Evolutionary conservation across 2,888 invertebrate genomes (phyloP).

Genomic region (Drosophila pegasa): DNA sequence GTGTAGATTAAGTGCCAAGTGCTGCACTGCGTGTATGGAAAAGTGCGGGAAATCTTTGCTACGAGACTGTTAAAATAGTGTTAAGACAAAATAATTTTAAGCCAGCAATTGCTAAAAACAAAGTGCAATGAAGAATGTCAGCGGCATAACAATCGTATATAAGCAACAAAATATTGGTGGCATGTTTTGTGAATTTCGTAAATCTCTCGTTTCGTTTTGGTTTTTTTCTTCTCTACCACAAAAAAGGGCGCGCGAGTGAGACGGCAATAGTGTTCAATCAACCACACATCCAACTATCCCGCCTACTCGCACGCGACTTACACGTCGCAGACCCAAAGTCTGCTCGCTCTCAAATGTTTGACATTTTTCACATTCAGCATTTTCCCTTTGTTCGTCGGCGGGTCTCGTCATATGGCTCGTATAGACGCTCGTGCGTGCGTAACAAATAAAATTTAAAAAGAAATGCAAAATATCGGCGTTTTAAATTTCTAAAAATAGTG

Average conservation of each 20-base stretch:
- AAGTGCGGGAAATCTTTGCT: constrained; percentile 70
- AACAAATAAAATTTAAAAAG: constrained; percentile 70
- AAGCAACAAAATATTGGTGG: constrained; percentile 45
- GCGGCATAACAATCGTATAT: constrained; percentile 17
- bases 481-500: constrained; percentile 50
- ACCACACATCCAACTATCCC: constrained; percentile 46
- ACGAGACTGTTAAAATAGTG: constrained; percentile 31
- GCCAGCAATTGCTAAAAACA: constrained; percentile 19
- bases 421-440: constrained; percentile 69
- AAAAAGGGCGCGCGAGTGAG: constrained; percentile 73
- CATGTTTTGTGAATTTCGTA: constrained; percentile 67
- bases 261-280: constrained; percentile 40
- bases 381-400: constrained; percentile 80
- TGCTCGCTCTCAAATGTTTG: constrained; percentile 71
- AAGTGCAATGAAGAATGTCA: constrained; percentile 31
- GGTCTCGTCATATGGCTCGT: constrained; percentile 77
- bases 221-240: constrained; percentile 77
- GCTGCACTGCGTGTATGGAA: constrained; percentile 60
- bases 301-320: constrained; percentile 46
- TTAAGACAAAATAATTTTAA: constrained; percentile 14
- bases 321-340: constrained; percentile 72
- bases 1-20: constrained; percentile 52
- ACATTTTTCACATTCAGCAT: constrained; percentile 79
- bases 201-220: constrained; percentile 73
- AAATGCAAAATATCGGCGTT: constrained; percentile 55